Evolutionary conservation across 92 coral and sea anemone genomes (phyloP).

Genomic region (Nematostella vectensis): DNA sequence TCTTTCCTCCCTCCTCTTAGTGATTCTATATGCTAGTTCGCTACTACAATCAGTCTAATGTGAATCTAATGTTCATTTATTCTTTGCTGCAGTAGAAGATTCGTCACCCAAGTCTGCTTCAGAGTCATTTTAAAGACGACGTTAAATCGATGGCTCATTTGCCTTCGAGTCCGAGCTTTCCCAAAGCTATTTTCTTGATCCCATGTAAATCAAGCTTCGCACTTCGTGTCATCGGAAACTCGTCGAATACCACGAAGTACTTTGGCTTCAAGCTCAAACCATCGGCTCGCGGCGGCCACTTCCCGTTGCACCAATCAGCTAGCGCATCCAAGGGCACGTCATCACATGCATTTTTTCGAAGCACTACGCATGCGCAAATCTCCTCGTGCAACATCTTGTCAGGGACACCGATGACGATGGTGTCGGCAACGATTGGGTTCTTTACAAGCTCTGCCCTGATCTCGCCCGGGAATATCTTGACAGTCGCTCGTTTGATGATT

Average conservation of each 20-base stretch:
- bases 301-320: constrained; percentile 9
- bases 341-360: not conserved
- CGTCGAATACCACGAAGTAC: constrained; percentile 16
- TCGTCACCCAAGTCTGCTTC: too few species aligned
- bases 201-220: constrained; percentile 12
- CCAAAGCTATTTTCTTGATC: constrained; percentile 1
- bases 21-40: too few species aligned
- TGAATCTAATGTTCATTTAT: too few species aligned
- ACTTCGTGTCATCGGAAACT: constrained; percentile 2
- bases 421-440: constrained; percentile 9
- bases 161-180: constrained; percentile 4
- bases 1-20: too few species aligned
- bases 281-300: not conserved
- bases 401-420: constrained; percentile 20
- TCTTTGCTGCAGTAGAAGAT: too few species aligned
- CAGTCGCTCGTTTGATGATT: constrained; percentile 4
- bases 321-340: constrained; percentile 12
- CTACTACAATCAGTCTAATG: too few species aligned
- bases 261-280: constrained; percentile 4
- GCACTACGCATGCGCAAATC: constrained; percentile 26
- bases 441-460: constrained; percentile 3
- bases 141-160: too few species aligned
- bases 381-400: constrained; percentile 11
- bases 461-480: constrained; percentile 12
- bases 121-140: too few species aligned